These are phyloP conservation scores for Chromoteleia sp. DNA, from an alignment of 2,888 invertebrate species.

Conservation along the genomic window DNA sequence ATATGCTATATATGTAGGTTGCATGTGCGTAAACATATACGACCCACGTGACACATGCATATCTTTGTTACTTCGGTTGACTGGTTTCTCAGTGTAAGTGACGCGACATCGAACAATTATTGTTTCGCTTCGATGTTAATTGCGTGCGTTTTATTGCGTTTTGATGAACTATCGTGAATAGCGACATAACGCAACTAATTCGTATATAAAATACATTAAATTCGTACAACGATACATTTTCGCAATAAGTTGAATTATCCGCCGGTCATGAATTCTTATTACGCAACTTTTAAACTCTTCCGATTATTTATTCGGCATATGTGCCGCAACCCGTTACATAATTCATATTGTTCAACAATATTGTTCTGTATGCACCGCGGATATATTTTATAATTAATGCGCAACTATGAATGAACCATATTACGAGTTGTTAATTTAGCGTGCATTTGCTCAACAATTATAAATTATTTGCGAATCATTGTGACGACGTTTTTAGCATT, in stretches of 20 bases:
- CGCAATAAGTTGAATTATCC: slow-evolving; percentile 39
- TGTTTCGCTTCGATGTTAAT: slow-evolving; percentile 7
- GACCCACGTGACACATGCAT: too few relatives aligned
- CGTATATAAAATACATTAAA: slow-evolving; percentile 34
- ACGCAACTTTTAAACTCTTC: slow-evolving; percentile 42
- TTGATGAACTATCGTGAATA: slow-evolving; percentile 2
- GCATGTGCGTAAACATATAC: too few relatives aligned
- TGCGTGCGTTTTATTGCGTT: slow-evolving; percentile 6
- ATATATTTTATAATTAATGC: slow-evolving; percentile 61
- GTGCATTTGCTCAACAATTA: slow-evolving; percentile 48
- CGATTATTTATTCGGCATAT: slow-evolving; percentile 58
- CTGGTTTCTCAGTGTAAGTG: too few relatives aligned
- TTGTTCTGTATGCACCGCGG: slow-evolving; percentile 47
- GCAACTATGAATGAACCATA: slow-evolving; percentile 43
- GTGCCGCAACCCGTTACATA: slow-evolving; percentile 43
- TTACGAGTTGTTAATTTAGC: slow-evolving; percentile 46
- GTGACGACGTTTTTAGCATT: slow-evolving; percentile 36
- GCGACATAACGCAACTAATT: slow-evolving; percentile 19
- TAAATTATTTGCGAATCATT: slow-evolving; percentile 53
- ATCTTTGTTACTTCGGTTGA: too few relatives aligned
- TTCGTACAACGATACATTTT: slow-evolving; percentile 40
- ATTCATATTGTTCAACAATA: slow-evolving; percentile 54
- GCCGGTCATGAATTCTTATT: slow-evolving; percentile 49
- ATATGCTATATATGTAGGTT: too few relatives aligned
- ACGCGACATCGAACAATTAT: neutral